Evolutionary conservation across 2,888 invertebrate species (phyloP), one percentile per base, ranked within the genome.

Genomic region (Cosmopolites sordidus): DNA sequence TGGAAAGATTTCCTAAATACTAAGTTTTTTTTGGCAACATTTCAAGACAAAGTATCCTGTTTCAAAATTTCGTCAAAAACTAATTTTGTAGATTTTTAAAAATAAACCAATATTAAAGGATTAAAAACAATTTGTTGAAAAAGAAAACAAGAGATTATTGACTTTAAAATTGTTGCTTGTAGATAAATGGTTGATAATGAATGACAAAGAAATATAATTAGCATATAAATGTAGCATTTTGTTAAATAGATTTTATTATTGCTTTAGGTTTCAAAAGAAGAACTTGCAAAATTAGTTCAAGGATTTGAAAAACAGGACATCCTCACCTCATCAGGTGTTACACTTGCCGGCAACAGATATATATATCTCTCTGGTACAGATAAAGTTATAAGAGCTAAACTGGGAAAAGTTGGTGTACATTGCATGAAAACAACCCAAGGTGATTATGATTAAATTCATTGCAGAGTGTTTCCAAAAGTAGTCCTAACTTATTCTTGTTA

Each of bases 401-500:
- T 91, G 70, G 92, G 91, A 77, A 91, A 92, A 81, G 88, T 89
- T 75, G 93, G 93, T 72, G 89, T 92, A 66, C 93, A 93, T 76
- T 92, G 92, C 88, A 92, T 93, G 91, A 93, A 92, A 82, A 93
- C 93, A 77, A 83, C 86, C 79, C 92, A 93, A 86, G 88, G 89
- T 89, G 76, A 76, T n/a, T n/a, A n/a, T n/a, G n/a, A n/a, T n/a
- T n/a, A n/a, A n/a, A n/a, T n/a, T n/a, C n/a, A n/a, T n/a, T n/a
- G n/a, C n/a, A n/a, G 77, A 44, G 41, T n/a, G 5, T 22, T 18
- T 9, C 33, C 33, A 12, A 22, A 22, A 22, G 22, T 5, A 22
- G 22, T 22, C 8, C 8, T 3, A 22, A 22, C n/a, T n/a, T n/a
- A n/a, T n/a, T n/a, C n/a, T n/a, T n/a, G n/a, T n/a, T 22, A 8